Base-by-base conservation (phyloP, 2,797 vertebrate species). In the Acipenser transmontanus region DNA sequence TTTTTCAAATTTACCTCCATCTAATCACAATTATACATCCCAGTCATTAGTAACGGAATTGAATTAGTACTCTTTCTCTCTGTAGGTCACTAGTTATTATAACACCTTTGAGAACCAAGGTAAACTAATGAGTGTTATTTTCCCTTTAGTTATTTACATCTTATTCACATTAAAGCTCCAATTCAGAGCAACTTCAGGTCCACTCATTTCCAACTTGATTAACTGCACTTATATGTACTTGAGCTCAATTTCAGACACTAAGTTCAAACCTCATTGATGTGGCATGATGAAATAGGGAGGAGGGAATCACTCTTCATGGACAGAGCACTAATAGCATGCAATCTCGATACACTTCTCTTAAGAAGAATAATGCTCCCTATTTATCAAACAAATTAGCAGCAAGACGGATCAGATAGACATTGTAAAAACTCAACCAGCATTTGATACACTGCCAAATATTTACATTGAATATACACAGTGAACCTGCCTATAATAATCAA, bases 371-470 rank as follows among this genome's bases (percentile, higher is more conserved):
- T 67, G 68, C 61, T 66, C 66, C 67, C 65, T 76, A 80, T 83
- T 80, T 81, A 83, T 82, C 78, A 82, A 73, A 74, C 75, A 73
- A 75, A 81, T 83, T 71, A 79, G 82, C 79, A 81, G 62, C 68
- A 72, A 77, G 72, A 74, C 69, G 12, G 59, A 49, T 68, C 61
- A 48, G 56, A 61, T 63, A 73, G 65, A 77, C 77, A 72, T 70
- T 72, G 77, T 76, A 75, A 78, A 67, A 78, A 78, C 74, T 79
- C 69, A 80, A 73, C 78, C 75, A 65, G 74, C 71, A 72, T 70
- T 79, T 81, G 81, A 88, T 83, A 84, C 80, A 84, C 76, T 67
- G 74, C 73, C 72, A 77, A 74, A 86, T 81, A 80, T 84, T 82
- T 80, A 85, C 66, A 70, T 69, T 70, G 69, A 77, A 78, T 67